These are phyloP conservation scores for Osmerus eperlanus DNA, from an alignment of 2,113 vertebrate genomes.

Conservation along the genomic window DNA sequence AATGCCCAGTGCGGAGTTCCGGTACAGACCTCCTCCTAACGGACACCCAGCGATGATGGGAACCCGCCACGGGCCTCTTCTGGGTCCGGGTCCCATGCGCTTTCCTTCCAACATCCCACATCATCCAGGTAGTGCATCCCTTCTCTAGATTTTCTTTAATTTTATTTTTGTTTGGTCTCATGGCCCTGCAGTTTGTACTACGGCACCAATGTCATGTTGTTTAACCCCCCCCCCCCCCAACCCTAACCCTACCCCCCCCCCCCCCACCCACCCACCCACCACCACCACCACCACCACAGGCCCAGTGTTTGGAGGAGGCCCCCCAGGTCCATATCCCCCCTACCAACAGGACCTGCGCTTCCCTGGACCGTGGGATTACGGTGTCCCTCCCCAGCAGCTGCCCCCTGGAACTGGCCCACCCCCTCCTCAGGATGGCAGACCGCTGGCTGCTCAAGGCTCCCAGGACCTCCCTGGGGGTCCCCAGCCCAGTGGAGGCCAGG, in stretches of 20 bases:
- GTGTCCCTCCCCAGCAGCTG: slow-evolving; percentile 54
- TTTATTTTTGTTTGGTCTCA: not conserved
- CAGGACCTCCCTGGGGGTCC: slow-evolving; percentile 56
- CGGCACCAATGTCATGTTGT: too few relatives aligned
- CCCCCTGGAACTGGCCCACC: slow-evolving; percentile 68
- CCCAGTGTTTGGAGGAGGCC: slow-evolving; percentile 54
- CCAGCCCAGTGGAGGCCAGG: slow-evolving; percentile 37
- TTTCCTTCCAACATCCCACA: slow-evolving; percentile 57
- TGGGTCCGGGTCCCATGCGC: slow-evolving; percentile 40
- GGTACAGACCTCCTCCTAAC: slow-evolving; percentile 55
- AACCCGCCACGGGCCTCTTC: not conserved
- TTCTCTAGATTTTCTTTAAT: slow-evolving; percentile 43
- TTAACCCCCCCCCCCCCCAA: too few relatives aligned
- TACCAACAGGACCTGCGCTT: slow-evolving; percentile 63
- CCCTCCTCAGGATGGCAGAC: slow-evolving; percentile 57
- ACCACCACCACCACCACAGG: too few relatives aligned
- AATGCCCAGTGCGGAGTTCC: slow-evolving; percentile 43
- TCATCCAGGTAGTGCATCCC: slow-evolving; percentile 69
- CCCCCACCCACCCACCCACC: too few relatives aligned
- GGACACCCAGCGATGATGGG: slow-evolving; percentile 44
- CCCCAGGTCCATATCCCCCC: slow-evolving; percentile 71
- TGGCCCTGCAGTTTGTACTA: too few relatives aligned
- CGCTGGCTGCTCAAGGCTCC: slow-evolving; percentile 47
- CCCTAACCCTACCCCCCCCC: too few relatives aligned
- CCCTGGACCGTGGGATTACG: slow-evolving; percentile 57